Percentiles rank a stretch among this genome's conserved stretches.
Conservation (phyloP, 2,113 vertebrate genomes). For the Cynoglossus semilaevis region DNA sequence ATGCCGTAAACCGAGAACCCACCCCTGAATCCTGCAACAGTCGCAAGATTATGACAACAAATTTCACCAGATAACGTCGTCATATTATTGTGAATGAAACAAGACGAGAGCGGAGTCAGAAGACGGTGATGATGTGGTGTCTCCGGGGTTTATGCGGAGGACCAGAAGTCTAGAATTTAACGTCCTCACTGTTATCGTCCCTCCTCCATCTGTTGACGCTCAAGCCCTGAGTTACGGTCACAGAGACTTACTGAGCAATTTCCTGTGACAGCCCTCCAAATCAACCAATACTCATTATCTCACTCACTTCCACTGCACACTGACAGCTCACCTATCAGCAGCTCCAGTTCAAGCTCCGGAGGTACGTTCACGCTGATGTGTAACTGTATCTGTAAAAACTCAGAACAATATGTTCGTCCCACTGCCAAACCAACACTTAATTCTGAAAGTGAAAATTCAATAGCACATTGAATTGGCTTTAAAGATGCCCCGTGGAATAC, state of each 20-base stretch:
- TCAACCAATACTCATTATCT: constrained; percentile 25
- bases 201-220: constrained; percentile 30
- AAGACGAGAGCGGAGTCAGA: too few relatives aligned
- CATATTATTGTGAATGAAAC: too few relatives aligned
- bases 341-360: background rate
- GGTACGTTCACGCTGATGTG: background rate
- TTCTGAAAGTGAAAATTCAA: background rate
- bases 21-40: too few relatives aligned
- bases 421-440: background rate
- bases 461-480: background rate
- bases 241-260: constrained; percentile 47
- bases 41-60: too few relatives aligned
- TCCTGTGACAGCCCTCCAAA: constrained; percentile 40
- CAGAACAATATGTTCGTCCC: background rate
- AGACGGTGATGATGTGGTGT: background rate
- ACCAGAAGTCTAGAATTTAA: constrained; percentile 36
- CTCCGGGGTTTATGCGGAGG: constrained; percentile 12
- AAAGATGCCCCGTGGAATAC: background rate
- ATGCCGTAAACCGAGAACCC: too few relatives aligned
- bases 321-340: background rate
- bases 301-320: background rate
- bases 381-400: background rate
- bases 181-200: constrained; percentile 39
- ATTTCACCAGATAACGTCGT: too few relatives aligned
- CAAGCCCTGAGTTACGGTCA: constrained; percentile 29